Conservation (phyloP, 64 coral and sea anemone species). For the Porites lutea region DNA sequence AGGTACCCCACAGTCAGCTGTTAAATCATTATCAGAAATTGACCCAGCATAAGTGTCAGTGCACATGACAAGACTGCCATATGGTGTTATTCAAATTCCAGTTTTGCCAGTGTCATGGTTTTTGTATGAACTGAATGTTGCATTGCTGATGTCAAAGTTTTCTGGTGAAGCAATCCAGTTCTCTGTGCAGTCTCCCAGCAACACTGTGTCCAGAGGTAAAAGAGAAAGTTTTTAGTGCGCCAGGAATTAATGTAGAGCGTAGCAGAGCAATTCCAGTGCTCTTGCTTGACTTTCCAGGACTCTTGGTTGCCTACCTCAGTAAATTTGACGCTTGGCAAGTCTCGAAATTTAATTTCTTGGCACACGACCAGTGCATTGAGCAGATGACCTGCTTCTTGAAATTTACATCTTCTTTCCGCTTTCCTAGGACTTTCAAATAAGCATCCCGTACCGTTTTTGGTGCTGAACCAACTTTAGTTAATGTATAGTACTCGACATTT, state of each 20-base stretch:
- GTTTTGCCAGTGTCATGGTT: slow-evolving; percentile 85
- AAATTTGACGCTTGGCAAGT: too few relatives aligned
- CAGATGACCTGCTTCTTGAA: too few relatives aligned
- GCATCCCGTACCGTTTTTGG: too few relatives aligned
- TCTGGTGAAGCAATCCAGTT: slow-evolving; percentile 66
- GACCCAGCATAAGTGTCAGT: slow-evolving; percentile 65
- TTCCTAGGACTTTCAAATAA: too few relatives aligned
- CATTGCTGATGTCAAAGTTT: slow-evolving; percentile 43
- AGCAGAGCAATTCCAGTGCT: slow-evolving; percentile 75
- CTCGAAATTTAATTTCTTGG: too few relatives aligned
- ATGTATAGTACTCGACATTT: too few relatives aligned
- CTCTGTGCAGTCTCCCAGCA: slow-evolving; percentile 66
- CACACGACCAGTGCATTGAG: too few relatives aligned
- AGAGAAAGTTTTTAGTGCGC: slow-evolving; percentile 54
- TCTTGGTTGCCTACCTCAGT: too few relatives aligned
- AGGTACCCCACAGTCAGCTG: slow-evolving; percentile 48
- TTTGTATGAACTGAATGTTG: slow-evolving; percentile 71
- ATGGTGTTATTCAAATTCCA: slow-evolving; percentile 69
- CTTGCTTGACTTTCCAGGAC: too few relatives aligned
- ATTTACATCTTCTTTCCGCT: too few relatives aligned
- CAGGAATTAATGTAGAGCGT: slow-evolving; percentile 67
- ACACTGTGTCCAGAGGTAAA: slow-evolving; percentile 46
- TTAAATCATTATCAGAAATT: slow-evolving; percentile 68
- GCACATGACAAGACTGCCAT: slow-evolving; percentile 73
- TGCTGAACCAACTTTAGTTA: too few relatives aligned